These are phyloP conservation scores for Rhopalosiphum maidis DNA, from an alignment of 1,140 invertebrate genomes.

Conservation along the genomic window DNA sequence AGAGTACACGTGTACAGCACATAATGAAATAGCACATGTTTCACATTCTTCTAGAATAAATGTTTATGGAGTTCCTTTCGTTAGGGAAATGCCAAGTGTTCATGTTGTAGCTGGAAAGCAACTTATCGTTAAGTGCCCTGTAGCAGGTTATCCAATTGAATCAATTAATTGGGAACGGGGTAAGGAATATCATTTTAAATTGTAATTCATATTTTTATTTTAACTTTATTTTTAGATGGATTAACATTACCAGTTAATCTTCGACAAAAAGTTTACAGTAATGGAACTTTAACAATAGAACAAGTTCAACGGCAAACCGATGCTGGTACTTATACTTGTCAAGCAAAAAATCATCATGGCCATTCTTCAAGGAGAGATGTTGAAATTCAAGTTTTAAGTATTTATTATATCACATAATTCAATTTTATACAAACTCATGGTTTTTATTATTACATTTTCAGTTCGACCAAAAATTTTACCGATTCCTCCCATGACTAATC, in stretches of 20 bases:
- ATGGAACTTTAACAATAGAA: slow-evolving; percentile 86
- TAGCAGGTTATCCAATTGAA: slow-evolving; percentile 90
- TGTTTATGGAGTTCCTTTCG: slow-evolving; percentile 87
- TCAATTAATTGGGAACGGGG: slow-evolving; percentile 89
- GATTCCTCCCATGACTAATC: slow-evolving; percentile 79
- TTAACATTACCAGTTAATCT: slow-evolving; percentile 83
- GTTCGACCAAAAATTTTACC: slow-evolving; percentile 88
- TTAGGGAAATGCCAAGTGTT: slow-evolving; percentile 88
- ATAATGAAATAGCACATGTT: slow-evolving; percentile 79
- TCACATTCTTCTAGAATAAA: slow-evolving; percentile 85
- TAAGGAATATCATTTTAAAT: slow-evolving; percentile 63
- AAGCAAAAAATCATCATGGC: slow-evolving; percentile 82
- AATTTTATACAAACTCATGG: slow-evolving; percentile 59
- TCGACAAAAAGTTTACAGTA: slow-evolving; percentile 83
- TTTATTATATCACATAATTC: background rate
- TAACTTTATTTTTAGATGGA: slow-evolving; percentile 69
- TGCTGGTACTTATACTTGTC: slow-evolving; percentile 86
- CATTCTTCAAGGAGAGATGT: slow-evolving; percentile 80
- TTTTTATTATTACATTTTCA: slow-evolving; percentile 64
- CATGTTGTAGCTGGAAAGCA: slow-evolving; percentile 87
- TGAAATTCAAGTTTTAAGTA: slow-evolving; percentile 75
- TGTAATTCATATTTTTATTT: background rate
- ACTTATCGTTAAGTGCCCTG: slow-evolving; percentile 88
- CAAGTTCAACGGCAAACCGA: slow-evolving; percentile 79
- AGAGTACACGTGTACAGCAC: slow-evolving; percentile 86